A percentile compares a stretch with the other conserved stretches of the same genome.
Evolutionary conservation across 2,797 vertebrate genomes (phyloP).

Genomic region (Takifugu ocellatus): DNA sequence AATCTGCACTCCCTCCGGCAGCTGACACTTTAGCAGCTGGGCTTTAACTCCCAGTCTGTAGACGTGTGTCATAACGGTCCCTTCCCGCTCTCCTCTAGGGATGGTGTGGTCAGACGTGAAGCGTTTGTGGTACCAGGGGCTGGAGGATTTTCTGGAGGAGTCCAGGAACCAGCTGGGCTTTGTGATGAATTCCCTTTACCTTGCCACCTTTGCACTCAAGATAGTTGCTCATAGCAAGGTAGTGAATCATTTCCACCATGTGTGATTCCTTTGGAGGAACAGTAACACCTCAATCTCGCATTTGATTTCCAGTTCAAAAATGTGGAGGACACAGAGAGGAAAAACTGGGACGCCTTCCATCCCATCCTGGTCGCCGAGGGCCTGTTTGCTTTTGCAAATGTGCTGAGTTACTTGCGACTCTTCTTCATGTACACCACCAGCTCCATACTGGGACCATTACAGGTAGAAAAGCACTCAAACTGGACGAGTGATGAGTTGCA

Average conservation of each 20-base stretch:
- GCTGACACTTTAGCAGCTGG: slow-evolving; percentile 12
- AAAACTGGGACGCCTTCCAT: slow-evolving; percentile 97
- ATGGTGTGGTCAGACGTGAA: slow-evolving; percentile 99
- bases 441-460: slow-evolving; percentile 94
- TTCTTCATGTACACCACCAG: slow-evolving; percentile 99
- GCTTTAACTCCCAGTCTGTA: neutral
- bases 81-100: slow-evolving; percentile 71
- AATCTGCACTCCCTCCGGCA: slow-evolving; percentile 18
- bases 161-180: slow-evolving; percentile 98
- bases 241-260: slow-evolving; percentile 1
- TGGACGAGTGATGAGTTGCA: neutral
- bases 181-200: slow-evolving; percentile 97
- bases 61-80: slow-evolving; percentile 13
- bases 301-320: slow-evolving; percentile 68
- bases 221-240: slow-evolving; percentile 97
- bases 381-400: slow-evolving; percentile 95
- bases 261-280: neutral
- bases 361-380: slow-evolving; percentile 96
- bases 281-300: neutral
- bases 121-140: slow-evolving; percentile 94
- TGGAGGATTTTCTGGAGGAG: slow-evolving; percentile 97
- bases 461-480: slow-evolving; percentile 74
- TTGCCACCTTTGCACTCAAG: slow-evolving; percentile 95
- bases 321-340: slow-evolving; percentile 81
- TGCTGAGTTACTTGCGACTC: slow-evolving; percentile 96